Conservation (phyloP, 2,888 invertebrate species). For the Auanema sp. region DNA sequence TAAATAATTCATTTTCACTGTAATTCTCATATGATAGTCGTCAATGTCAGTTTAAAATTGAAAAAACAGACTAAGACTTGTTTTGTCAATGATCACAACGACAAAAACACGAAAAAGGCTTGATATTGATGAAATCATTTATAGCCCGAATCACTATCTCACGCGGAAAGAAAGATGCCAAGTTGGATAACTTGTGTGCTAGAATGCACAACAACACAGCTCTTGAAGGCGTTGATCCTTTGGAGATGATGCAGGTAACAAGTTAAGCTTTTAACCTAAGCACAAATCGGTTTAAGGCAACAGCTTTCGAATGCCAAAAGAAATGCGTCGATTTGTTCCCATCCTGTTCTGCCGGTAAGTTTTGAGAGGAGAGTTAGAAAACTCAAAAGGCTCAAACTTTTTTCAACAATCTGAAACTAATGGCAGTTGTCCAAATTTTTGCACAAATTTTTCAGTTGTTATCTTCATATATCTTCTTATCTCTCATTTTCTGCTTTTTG, state of each 20-base stretch:
- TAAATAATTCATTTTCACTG: neutral
- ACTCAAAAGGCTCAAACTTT: too few species aligned
- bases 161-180: slow-evolving; percentile 40
- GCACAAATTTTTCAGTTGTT: neutral
- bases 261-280: neutral
- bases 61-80: too few species aligned
- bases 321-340: slow-evolving; percentile 50
- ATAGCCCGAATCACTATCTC: slow-evolving; percentile 37
- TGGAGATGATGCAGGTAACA: slow-evolving; percentile 37
- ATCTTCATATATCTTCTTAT: slow-evolving; percentile 3
- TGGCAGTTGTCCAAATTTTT: neutral
- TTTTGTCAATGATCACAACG: too few species aligned
- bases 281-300: slow-evolving; percentile 21
- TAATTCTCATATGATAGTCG: neutral
- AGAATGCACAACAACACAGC: slow-evolving; percentile 55
- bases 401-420: too few species aligned
- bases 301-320: slow-evolving; percentile 50
- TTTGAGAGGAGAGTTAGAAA: neutral
- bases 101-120: neutral
- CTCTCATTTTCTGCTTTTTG: neutral
- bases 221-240: slow-evolving; percentile 41
- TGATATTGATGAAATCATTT: slow-evolving; percentile 1
- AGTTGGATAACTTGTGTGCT: slow-evolving; percentile 46
- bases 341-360: slow-evolving; percentile 45
- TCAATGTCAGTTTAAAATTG: neutral